Evolutionary conservation across 2,888 invertebrate genomes (phyloP).

Genomic region (Aleiodes leptofemur): DNA sequence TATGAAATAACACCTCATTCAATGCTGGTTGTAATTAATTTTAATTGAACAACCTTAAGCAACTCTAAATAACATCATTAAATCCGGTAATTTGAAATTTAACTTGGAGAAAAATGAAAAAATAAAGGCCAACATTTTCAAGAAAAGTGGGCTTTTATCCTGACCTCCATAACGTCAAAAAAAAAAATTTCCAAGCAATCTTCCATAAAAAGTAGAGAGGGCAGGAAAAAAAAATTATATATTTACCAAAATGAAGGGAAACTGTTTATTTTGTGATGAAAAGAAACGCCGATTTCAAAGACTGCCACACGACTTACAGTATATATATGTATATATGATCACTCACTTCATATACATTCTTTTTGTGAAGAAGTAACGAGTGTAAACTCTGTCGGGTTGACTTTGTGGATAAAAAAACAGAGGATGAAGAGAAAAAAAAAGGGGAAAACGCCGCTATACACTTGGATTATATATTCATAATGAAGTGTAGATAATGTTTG

Average conservation of each 20-base stretch:
- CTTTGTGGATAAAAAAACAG: conserved; percentile 9
- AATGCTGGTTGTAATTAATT: background rate
- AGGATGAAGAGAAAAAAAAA: conserved; percentile 15
- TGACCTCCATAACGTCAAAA: background rate
- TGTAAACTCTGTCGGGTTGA: conserved; percentile 12
- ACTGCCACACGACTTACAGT: conserved; percentile 11
- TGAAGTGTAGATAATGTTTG: conserved; percentile 56
- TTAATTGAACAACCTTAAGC: background rate
- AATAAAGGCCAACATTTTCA: background rate
- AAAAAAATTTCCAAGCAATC: conserved; percentile 21
- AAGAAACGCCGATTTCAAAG: conserved; percentile 35
- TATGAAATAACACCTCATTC: no score
- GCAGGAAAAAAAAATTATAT: conserved; percentile 10
- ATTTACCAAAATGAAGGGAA: conserved; percentile 14
- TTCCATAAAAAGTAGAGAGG: background rate
- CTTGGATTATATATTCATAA: conserved; percentile 40
- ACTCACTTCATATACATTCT: conserved; percentile 27
- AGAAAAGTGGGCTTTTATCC: background rate
- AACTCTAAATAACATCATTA: background rate
- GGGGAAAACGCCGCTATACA: conserved; percentile 9
- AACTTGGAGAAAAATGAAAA: background rate
- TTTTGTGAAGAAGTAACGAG: conserved; percentile 27
- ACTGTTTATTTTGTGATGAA: conserved; percentile 42
- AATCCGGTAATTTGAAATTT: background rate
- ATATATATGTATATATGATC: background rate